A percentile compares a stretch with the other conserved stretches of the same genome.
phyloP scores from a whole-genome alignment of 30 jellyfish, hydroid and myxozoan genomes.

The Chrysaora quinquecirrha region DNA sequence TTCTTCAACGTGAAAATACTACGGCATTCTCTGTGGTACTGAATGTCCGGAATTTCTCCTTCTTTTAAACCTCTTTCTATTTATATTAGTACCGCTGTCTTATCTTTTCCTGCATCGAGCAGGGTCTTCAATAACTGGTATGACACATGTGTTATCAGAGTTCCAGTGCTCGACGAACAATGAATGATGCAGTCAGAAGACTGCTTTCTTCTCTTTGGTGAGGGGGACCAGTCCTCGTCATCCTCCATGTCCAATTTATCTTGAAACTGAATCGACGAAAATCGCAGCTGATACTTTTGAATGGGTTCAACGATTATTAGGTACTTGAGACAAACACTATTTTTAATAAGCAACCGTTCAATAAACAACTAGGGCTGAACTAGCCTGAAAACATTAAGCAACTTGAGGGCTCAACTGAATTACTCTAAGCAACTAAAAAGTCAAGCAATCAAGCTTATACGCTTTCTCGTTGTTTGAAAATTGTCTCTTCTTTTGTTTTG shows the following conservation, averaged over 20 bases:
- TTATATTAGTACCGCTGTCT: not conserved
- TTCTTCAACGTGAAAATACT: conserved; percentile 13
- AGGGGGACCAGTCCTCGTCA: conserved; percentile 30
- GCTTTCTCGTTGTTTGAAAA: too few relatives aligned
- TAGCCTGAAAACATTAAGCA: too few relatives aligned
- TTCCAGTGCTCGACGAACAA: conserved; percentile 1
- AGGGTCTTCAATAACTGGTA: conserved; percentile 25
- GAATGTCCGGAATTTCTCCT: conserved; percentile 15
- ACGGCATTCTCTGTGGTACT: conserved; percentile 26
- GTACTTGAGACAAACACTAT: too few relatives aligned
- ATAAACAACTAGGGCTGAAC: too few relatives aligned
- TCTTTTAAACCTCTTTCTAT: conserved; percentile 8
- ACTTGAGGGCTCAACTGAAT: too few relatives aligned
- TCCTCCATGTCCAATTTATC: not conserved
- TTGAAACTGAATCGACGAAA: not conserved
- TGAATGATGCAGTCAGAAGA: conserved; percentile 6
- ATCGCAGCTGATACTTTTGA: not conserved
- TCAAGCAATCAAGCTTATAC: too few relatives aligned
- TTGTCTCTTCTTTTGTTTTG: too few relatives aligned
- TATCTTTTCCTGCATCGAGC: conserved; percentile 15
- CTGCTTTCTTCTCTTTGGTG: not conserved
- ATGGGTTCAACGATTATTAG: too few relatives aligned
- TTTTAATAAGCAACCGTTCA: too few relatives aligned
- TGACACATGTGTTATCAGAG: conserved; percentile 31
- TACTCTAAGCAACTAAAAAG: too few relatives aligned